Percentiles rank a stretch among this genome's conserved stretches.
These are phyloP conservation scores for Chalcis sispes DNA, from an alignment of 2,888 invertebrate species.

Conservation along the genomic window DNA sequence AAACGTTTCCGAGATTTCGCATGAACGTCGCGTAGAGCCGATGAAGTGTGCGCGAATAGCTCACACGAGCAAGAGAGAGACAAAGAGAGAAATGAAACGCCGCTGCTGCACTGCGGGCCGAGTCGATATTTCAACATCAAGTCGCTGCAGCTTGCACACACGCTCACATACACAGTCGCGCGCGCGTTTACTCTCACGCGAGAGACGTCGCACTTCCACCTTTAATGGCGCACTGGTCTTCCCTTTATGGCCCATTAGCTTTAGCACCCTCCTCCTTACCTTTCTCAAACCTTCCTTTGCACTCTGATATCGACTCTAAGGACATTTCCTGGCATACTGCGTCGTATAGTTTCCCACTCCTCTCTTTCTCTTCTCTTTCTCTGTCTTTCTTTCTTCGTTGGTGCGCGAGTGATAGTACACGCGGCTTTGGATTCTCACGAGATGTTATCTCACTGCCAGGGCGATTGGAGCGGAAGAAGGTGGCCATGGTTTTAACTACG, in stretches of 20 bases:
- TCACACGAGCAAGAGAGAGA: background rate
- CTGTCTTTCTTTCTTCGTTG: no score
- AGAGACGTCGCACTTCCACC: constrained; percentile 34
- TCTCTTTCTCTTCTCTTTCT: no score
- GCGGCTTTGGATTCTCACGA: background rate
- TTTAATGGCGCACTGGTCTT: constrained; percentile 49
- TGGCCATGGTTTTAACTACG: constrained; percentile 5
- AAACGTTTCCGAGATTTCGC: constrained; percentile 1
- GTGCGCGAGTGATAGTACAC: constrained; percentile 7
- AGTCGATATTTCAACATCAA: constrained; percentile 43
- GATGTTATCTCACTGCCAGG: constrained; percentile 20
- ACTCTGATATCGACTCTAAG: constrained; percentile 44
- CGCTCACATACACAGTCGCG: background rate
- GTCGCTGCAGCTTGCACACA: background rate
- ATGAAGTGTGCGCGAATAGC: constrained; percentile 33
- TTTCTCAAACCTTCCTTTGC: constrained; percentile 1
- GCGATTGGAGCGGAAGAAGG: background rate
- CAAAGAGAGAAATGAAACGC: constrained; percentile 9
- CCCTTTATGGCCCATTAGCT: constrained; percentile 55
- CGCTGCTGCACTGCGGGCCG: constrained; percentile 34
- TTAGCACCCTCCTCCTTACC: background rate
- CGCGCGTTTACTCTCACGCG: background rate
- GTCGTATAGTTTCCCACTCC: no score
- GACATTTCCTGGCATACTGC: constrained; percentile 40
- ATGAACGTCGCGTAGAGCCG: constrained; percentile 22